Evolutionary conservation across 2,113 vertebrate species (phyloP), one percentile per base, ranked within the genome.

Genomic region (Phoxinus phoxinus): DNA sequence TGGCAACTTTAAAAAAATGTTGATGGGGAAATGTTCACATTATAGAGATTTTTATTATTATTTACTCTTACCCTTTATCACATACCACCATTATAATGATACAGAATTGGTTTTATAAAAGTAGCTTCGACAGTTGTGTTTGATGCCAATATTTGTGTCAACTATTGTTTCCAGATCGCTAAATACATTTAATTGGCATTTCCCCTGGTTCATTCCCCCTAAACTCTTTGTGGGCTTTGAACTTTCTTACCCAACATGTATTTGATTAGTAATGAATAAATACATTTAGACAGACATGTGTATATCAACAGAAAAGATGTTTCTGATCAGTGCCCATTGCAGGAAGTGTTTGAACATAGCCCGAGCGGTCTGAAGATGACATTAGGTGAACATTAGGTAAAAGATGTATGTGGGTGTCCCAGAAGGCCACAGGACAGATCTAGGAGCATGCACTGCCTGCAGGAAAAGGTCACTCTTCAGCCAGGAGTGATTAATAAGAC

Each of bases 401-500:
- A 89, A 92, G 95, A 95, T 95, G 96, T 94, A 90, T 87, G 90
- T 91, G 58, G 85, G 71, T 75, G 63, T 94, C 93, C 93, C 92
- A 59, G 72, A 89, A 91, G 85, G 90, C 88, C 92, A 92, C 88
- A 84, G 88, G 90, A 91, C 92, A 91, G 86, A 91, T 93, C 93
- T 90, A 88, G 88, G 88, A 92, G 91, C 87, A 92, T 92, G 44
- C 73, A 75, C 5, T 1, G 44, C 48, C 73, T 75, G 88, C 91
- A 37, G 89, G 90, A 90, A 94, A 96, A 96, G 95, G 95, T 96
- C 94, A 95, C 79, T 84, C 92, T 87, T 91, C 94, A 95, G 94
- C 93, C 94, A 95, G 90, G 90, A 93, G 93, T 97, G 96, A 96
- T 96, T 95, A 96, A 96, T 96, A 95, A 95, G 95, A 96, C 94